Base-by-base conservation (phyloP, 2,888 invertebrate species). In the Lamproptera curius region DNA sequence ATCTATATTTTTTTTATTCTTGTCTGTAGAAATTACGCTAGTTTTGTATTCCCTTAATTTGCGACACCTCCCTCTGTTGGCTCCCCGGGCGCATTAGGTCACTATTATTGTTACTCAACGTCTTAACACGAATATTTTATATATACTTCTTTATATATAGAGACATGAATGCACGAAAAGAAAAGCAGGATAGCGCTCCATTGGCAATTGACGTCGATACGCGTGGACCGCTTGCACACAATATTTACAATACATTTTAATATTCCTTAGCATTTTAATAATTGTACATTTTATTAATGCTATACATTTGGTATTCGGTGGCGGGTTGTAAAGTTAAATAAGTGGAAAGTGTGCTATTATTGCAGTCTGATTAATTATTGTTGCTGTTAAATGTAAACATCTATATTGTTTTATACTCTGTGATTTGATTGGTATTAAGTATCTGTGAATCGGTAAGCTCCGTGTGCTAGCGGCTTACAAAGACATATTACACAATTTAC, bases 11-110 rank as follows among this genome's bases (percentile, higher is more conserved):
- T 28, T 31, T 11, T 31, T 28, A 11, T 11, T 85, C 80, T 79
- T 84, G 70, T 86, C 75, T 71, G 85, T 89, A 89, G 87, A 88
- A 88, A 89, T 89, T 89, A 89, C 86, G 73, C 88, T 89, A 88
- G 76, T 73, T 83, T 83, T 73, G 70, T 72, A 64, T 69, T 71
- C 58, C 63, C 63, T 66, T 55, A 53, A 53, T 55, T 68, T 68
- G 69, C 78, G 76, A n/a, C 73, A 69, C 57, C 61, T 55, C 55
- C 63, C 76, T 73, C 84, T 82, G 86, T 80, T 79, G 82, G 62
- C 86, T 85, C 85, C 80, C 82, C 61, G 66, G 66, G 69, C 75
- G 69, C 67, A 60, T 62, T 64, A 59, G 60, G 66, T 72, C 76
- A 75, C 73, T 76, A n/a, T n/a, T n/a, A n/a, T n/a, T 77, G 76